Evolutionary conservation across 1,140 invertebrate genomes (phyloP).

Genomic region (Zaprionus tsacasi): DNA sequence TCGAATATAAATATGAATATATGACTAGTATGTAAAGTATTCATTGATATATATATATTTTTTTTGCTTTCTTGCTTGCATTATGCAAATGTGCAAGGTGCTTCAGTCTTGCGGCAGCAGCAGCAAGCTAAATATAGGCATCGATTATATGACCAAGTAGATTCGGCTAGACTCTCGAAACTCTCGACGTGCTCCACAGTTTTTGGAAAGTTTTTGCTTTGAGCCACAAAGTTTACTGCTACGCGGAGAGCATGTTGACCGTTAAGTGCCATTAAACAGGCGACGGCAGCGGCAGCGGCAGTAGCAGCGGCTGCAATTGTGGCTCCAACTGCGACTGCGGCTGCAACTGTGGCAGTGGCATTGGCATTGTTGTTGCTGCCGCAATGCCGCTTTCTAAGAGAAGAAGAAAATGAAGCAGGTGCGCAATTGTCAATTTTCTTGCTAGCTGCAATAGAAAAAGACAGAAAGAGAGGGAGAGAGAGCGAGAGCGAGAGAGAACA

Average conservation of each 20-base stretch:
- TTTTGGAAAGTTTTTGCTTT: conserved; percentile 63
- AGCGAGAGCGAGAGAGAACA: conserved; percentile 46
- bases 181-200: conserved; percentile 6
- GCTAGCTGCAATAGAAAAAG: conserved; percentile 45
- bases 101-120: conserved; percentile 6
- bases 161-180: background rate
- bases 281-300: conserved; percentile 37
- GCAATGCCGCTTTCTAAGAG: conserved; percentile 43
- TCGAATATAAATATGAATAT: conserved; percentile 55
- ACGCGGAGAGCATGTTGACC: conserved; percentile 77
- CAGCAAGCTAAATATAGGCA: conserved; percentile 12
- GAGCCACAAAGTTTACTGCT: conserved; percentile 74
- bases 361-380: conserved; percentile 64
- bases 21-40: conserved; percentile 48
- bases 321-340: conserved; percentile 9
- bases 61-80: conserved; percentile 29
- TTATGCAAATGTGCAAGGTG: conserved; percentile 67
- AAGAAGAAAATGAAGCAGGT: conserved; percentile 77
- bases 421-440: conserved; percentile 81
- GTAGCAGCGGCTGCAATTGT: background rate
- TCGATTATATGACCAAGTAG: conserved; percentile 22
- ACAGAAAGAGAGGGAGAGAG: conserved; percentile 16
- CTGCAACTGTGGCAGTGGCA: conserved; percentile 58
- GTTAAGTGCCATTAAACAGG: conserved; percentile 81
- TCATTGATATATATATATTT: too few relatives aligned